Evolutionary conservation across 2,113 vertebrate genomes (phyloP), one percentile per base, ranked within the genome.

Genomic region (Calonectris borealis): DNA sequence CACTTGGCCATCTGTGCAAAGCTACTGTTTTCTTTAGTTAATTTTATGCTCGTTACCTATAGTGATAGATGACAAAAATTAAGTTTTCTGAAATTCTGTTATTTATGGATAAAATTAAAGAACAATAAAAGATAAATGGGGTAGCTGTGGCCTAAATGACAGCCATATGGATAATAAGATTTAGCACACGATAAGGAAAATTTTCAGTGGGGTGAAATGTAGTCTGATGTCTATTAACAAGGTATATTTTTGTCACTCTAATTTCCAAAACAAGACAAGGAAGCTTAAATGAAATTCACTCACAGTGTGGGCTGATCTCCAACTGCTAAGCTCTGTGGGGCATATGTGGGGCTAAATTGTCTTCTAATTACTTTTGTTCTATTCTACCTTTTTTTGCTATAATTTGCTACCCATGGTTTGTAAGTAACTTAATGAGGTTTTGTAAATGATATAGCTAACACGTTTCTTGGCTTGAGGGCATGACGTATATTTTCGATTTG

Each of bases 151-250:
- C 58, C 58, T 87, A 91, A 95, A 90, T 89, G 66, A 72, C 70
- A 96, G 54, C 81, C 93, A 95, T 91, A 97, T 94, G 93, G 95
- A 77, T 94, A 91, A 95, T 20, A 95, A 46, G 54, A 95, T 94
- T 79, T 80, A 90, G 40, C n/a, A 92, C 54, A 85, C 1, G 44
- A 61, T 58, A 94, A 70, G 11, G 44, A 85, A 85, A 87, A 70
- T 61, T 87, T 90, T 69, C 70, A 73, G 32, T 49, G 21, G n/a
- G 14, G 73, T 72, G 61, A 92, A 94, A 93, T 85, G 44, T 38
- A 92, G 40, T 82, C 69, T 72, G 69, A 76, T 91, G 58, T 85
- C 49, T 95, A 95, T 79, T 93, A 95, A 89, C 69, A 94, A 91
- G 64, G 86, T 72, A 17, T 83, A 69, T 85, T 93, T 92, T 93